Conservation (phyloP, 2,113 vertebrate genomes). For the Campylomormyrus tamandua region DNA sequence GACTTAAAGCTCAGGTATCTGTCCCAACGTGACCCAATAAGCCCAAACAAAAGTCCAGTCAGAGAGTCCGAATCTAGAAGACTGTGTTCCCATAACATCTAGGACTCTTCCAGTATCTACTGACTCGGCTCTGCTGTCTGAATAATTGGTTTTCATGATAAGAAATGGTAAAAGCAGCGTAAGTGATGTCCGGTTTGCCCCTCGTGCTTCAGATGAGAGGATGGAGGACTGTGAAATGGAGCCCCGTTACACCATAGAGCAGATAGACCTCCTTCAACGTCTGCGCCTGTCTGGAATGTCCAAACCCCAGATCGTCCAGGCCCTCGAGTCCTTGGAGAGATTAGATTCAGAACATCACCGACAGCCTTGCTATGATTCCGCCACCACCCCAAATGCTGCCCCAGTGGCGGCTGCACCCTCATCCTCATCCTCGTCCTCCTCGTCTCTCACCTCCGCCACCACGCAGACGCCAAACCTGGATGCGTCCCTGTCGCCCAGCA, state of each 20-base stretch:
- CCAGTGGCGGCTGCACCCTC: slow-evolving; percentile 57
- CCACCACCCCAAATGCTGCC: slow-evolving; percentile 36
- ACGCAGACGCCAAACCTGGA: slow-evolving; percentile 69
- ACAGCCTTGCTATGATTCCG: slow-evolving; percentile 53
- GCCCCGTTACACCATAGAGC: slow-evolving; percentile 73
- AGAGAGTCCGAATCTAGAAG: neutral
- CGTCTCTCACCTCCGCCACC: slow-evolving; percentile 63
- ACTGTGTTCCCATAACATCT: neutral
- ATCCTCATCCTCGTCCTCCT: slow-evolving; percentile 61
- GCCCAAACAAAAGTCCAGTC: neutral
- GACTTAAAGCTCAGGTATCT: neutral
- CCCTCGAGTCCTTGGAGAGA: slow-evolving; percentile 68
- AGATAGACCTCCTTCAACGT: slow-evolving; percentile 72
- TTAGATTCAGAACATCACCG: slow-evolving; percentile 62
- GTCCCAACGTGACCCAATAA: neutral
- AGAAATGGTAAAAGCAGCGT: neutral
- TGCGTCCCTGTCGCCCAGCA: slow-evolving; percentile 64
- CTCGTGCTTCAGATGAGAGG: slow-evolving; percentile 48
- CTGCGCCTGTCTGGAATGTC: slow-evolving; percentile 68
- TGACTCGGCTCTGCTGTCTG: neutral
- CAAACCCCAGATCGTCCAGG: slow-evolving; percentile 72
- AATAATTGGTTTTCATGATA: neutral
- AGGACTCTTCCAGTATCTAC: neutral
- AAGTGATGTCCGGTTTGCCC: too few relatives aligned
- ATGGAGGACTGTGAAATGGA: slow-evolving; percentile 68